phyloP scores from a whole-genome alignment of 2,113 vertebrate genomes.

The Dryoscopus gambensis region DNA sequence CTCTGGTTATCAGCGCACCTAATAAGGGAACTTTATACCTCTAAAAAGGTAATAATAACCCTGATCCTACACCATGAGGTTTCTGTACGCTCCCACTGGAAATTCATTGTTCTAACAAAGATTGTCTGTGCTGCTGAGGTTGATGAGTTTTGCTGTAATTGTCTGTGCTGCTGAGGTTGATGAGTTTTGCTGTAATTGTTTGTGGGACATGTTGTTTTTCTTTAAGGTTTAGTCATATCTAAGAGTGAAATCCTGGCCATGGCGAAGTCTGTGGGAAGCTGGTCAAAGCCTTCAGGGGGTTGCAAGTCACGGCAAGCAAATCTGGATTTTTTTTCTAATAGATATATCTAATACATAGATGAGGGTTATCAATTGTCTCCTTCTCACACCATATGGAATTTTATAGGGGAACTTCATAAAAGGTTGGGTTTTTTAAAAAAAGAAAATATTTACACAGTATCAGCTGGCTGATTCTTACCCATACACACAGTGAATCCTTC shows the following conservation, averaged over 20 bases:
- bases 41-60: background rate
- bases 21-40: background rate
- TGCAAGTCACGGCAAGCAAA: background rate
- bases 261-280: background rate
- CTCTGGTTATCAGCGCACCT: background rate
- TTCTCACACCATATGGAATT: background rate
- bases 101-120: background rate
- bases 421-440: background rate
- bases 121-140: background rate
- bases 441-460: fast-evolving
- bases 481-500: background rate
- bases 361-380: background rate
- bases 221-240: background rate
- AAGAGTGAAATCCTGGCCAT: background rate
- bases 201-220: background rate
- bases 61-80: background rate
- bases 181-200: background rate
- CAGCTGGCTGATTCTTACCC: background rate
- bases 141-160: background rate
- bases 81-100: background rate
- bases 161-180: background rate
- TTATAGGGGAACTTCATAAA: background rate
- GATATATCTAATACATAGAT: background rate
- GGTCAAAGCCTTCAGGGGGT: background rate
- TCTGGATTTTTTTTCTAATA: background rate